phyloP scores from a whole-genome alignment of 2,113 vertebrate genomes.

The Ctenomys sociabilis region DNA sequence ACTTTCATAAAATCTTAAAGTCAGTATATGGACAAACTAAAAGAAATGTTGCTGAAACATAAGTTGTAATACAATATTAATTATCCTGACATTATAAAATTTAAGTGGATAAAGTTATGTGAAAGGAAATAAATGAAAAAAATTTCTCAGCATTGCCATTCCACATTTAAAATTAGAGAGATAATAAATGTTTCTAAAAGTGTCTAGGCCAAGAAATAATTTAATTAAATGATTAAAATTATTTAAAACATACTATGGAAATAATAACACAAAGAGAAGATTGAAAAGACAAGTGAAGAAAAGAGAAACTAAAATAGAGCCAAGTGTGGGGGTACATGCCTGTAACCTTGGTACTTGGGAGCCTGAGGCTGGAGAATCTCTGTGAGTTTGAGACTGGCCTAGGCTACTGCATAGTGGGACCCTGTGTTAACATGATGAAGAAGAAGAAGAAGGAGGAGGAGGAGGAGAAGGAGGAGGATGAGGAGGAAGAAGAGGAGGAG shows the following conservation, averaged over 20 bases:
- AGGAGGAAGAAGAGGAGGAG: too few relatives aligned
- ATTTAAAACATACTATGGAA: not conserved
- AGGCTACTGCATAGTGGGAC: too few relatives aligned
- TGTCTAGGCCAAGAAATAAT: not conserved
- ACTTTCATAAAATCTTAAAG: not conserved
- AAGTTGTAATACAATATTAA: not conserved
- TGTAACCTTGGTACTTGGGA: too few relatives aligned
- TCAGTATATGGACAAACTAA: not conserved
- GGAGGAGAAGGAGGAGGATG: too few relatives aligned
- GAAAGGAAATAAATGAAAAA: not conserved
- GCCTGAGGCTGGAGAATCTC: too few relatives aligned
- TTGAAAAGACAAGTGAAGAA: not conserved
- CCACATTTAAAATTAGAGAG: not conserved
- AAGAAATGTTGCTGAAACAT: not conserved
- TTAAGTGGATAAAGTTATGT: not conserved
- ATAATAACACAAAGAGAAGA: not conserved
- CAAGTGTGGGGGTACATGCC: too few relatives aligned
- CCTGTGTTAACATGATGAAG: too few relatives aligned
- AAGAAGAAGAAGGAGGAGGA: too few relatives aligned
- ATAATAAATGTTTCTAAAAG: not conserved
- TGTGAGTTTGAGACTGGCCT: too few relatives aligned
- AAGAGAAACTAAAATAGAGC: not conserved
- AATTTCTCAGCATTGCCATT: not conserved
- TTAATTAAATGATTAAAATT: not conserved
- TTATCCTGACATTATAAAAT: not conserved